These are phyloP conservation scores for Drosophila sordidula DNA, from an alignment of 2,888 invertebrate genomes.

Conservation along the genomic window DNA sequence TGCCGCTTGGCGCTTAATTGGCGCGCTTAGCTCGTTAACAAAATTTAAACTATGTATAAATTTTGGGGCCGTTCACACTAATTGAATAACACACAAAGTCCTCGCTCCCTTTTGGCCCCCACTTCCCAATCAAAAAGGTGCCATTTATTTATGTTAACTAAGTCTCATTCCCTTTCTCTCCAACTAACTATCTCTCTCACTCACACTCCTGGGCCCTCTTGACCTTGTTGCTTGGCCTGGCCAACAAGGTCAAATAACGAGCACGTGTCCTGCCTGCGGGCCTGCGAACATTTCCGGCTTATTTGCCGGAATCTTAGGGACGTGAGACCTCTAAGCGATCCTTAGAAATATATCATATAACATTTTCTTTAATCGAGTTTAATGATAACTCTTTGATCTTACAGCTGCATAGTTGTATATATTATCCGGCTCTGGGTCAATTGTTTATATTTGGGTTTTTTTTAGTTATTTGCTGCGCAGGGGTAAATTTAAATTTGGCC, in stretches of 20 bases:
- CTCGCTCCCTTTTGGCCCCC: conserved; percentile 1
- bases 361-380: no score
- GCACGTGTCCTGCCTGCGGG: neutral
- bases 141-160: conserved; percentile 64
- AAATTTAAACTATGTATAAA: conserved; percentile 73
- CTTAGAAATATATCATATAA: no score
- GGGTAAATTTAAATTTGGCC: no score
- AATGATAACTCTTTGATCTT: no score
- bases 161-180: conserved; percentile 1
- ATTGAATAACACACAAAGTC: conserved; percentile 65
- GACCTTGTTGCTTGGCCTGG: conserved; percentile 13
- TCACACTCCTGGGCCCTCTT: neutral
- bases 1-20: conserved; percentile 67
- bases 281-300: no score
- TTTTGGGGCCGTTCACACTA: conserved; percentile 58
- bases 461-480: no score
- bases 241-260: conserved; percentile 26
- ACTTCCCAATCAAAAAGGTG: conserved; percentile 7
- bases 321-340: no score
- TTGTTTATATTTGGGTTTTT: no score
- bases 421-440: no score
- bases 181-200: neutral
- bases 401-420: no score
- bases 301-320: no score
- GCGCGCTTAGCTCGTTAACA: conserved; percentile 80